Evolutionary conservation across 2,113 vertebrate genomes (phyloP).

Genomic region (Erythrocebus patas): DNA sequence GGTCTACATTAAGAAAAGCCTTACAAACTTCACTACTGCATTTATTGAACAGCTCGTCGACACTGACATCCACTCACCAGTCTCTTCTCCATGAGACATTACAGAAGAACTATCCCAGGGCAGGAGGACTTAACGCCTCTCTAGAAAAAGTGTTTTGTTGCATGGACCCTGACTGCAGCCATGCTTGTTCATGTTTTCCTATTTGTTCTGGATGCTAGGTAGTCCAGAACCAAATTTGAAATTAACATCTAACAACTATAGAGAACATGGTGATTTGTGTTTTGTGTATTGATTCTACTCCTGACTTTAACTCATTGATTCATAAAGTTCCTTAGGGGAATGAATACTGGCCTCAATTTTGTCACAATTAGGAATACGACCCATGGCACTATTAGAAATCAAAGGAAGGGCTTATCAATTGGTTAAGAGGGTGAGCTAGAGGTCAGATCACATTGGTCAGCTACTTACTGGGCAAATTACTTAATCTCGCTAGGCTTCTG

Average conservation of each 20-base stretch:
- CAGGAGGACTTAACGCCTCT: background rate
- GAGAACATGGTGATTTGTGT: background rate
- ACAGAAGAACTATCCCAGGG: background rate
- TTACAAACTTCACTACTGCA: background rate
- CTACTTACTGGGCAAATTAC: background rate
- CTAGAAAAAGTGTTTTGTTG: background rate
- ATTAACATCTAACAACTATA: background rate
- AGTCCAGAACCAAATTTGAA: background rate
- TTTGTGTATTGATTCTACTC: background rate
- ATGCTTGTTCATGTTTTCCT: background rate
- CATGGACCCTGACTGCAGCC: background rate
- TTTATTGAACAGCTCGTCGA: background rate
- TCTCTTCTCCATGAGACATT: background rate
- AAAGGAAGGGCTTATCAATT: background rate
- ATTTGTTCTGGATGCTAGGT: background rate
- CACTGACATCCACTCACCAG: rapidly evolving
- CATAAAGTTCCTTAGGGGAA: background rate
- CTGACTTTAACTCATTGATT: background rate
- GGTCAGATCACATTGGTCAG: background rate
- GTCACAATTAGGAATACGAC: background rate
- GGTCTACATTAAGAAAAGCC: background rate
- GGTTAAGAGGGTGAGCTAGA: background rate
- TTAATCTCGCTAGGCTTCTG: background rate
- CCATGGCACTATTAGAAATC: background rate
- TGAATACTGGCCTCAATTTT: background rate